Conservation (phyloP, 2,113 vertebrate genomes). For the Tachysurus vachellii region DNA sequence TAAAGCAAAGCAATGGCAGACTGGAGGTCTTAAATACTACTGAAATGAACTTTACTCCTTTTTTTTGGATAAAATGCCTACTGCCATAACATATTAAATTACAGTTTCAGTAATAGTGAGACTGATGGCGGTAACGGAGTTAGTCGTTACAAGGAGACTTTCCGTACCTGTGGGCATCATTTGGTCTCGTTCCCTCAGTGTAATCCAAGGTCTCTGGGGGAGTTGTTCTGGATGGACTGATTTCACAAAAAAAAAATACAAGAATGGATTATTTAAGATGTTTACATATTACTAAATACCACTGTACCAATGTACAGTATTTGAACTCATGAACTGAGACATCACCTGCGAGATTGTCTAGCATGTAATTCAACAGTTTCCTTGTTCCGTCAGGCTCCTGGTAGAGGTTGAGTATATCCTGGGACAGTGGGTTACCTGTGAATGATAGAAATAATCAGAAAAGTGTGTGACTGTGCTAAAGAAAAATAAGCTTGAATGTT, state of each 20-base stretch:
- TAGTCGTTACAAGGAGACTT: background rate
- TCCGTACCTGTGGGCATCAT: slow-evolving; percentile 88
- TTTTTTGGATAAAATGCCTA: background rate
- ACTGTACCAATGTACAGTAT: background rate
- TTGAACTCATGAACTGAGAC: background rate
- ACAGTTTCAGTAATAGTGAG: background rate
- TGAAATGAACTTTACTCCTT: background rate
- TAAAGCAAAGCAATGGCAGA: background rate
- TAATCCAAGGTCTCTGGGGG: slow-evolving; percentile 97
- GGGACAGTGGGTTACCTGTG: slow-evolving; percentile 98
- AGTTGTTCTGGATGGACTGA: slow-evolving; percentile 98
- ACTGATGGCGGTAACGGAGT: background rate
- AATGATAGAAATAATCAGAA: background rate
- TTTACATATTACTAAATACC: slow-evolving; percentile 20
- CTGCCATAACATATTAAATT: background rate
- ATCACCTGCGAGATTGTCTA: slow-evolving; percentile 97
- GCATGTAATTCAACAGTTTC: slow-evolving; percentile 99
- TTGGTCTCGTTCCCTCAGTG: slow-evolving; percentile 95
- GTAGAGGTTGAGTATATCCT: slow-evolving; percentile 97
- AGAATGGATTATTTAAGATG: background rate
- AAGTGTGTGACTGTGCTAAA: background rate
- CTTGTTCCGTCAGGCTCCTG: slow-evolving; percentile 96
- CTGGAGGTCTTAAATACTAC: too few species aligned
- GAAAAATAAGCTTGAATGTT: background rate
- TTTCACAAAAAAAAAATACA: slow-evolving; percentile 20